Conservation (phyloP, 2,113 vertebrate species). For the Gymnocephalus cernua region DNA sequence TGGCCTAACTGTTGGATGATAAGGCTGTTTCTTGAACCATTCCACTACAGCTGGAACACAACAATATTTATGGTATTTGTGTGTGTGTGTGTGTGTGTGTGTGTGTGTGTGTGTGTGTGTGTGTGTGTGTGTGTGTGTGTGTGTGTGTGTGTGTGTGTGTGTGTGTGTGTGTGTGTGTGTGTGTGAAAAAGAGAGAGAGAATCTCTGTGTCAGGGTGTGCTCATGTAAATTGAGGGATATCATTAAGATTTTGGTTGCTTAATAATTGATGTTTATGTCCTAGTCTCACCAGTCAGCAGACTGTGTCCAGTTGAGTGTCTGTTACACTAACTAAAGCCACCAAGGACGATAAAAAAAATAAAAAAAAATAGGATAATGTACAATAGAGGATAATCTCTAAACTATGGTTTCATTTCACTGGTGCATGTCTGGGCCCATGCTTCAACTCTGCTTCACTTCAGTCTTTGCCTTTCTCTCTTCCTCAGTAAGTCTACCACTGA, state of each 20-base stretch:
- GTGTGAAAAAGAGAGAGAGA: not conserved
- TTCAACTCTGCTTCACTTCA: conserved; percentile 21
- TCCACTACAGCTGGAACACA: conserved; percentile 35
- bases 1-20: conserved; percentile 39
- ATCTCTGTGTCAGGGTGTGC: conserved; percentile 30
- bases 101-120: conserved; percentile 16
- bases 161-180: conserved; percentile 24
- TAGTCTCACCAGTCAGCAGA: conserved; percentile 42
- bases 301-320: conserved; percentile 55
- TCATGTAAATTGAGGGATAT: conserved; percentile 35
- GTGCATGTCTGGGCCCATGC: conserved; percentile 40
- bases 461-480: conserved; percentile 62
- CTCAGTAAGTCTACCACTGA: conserved; percentile 34
- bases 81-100: conserved; percentile 8
- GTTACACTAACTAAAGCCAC: conserved; percentile 47
- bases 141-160: conserved; percentile 11
- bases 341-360: conserved; percentile 29
- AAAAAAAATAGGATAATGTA: conserved; percentile 16
- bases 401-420: conserved; percentile 38
- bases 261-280: conserved; percentile 49
- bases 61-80: conserved; percentile 43
- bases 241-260: conserved; percentile 38
- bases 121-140: conserved; percentile 31
- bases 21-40: conserved; percentile 38
- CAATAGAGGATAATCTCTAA: conserved; percentile 46